Percentiles rank a stretch among this genome's conserved stretches.
These are phyloP conservation scores for Rutilus rutilus DNA, from an alignment of 2,113 vertebrate species.

Conservation along the genomic window DNA sequence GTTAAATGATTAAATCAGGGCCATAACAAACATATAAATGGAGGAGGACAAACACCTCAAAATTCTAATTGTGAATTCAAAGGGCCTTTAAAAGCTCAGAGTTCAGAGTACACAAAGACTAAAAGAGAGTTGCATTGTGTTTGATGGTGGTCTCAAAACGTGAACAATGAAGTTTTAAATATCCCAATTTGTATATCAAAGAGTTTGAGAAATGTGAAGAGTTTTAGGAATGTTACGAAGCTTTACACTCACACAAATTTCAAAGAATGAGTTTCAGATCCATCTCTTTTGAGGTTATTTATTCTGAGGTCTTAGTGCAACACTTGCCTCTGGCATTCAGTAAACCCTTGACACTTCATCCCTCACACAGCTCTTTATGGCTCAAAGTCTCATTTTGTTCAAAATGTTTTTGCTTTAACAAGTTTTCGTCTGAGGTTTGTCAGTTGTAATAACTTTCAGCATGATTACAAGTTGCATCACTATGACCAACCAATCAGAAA, in stretches of 20 bases:
- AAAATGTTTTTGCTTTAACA: neutral
- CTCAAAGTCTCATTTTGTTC: conserved; percentile 4
- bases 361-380: neutral
- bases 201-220: neutral
- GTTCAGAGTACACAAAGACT: neutral
- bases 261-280: neutral
- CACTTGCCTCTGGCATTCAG: neutral
- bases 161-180: neutral
- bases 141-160: neutral
- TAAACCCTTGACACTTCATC: conserved; percentile 1
- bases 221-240: neutral
- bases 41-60: no score
- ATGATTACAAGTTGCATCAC: neutral
- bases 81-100: no score
- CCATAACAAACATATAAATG: no score
- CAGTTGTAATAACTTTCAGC: conserved; percentile 10
- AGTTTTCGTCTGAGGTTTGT: neutral
- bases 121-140: neutral
- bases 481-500: conserved; percentile 26
- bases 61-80: no score
- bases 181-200: neutral
- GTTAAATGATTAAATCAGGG: no score
- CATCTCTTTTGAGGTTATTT: conserved; percentile 1
- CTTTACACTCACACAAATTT: neutral
- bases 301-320: conserved; percentile 13